A percentile compares a stretch with the other conserved stretches of the same genome.
These are phyloP conservation scores for Anastrepha ludens DNA, from an alignment of 1,140 invertebrate genomes.

Conservation along the genomic window DNA sequence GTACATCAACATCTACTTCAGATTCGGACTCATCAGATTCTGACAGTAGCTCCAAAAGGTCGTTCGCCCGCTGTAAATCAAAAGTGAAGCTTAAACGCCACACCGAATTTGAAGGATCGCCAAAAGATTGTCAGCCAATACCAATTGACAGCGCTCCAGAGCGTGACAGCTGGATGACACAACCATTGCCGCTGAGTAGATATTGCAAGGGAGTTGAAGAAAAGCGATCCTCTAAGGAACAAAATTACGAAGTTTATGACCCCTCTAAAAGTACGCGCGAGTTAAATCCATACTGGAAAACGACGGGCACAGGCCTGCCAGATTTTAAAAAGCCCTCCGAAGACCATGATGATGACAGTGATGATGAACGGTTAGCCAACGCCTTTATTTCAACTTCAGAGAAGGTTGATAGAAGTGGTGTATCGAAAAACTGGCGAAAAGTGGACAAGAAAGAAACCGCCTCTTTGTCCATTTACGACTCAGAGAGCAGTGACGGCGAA, in stretches of 20 bases:
- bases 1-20: constrained; percentile 58
- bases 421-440: not conserved
- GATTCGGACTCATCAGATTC: constrained; percentile 58
- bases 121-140: constrained; percentile 76
- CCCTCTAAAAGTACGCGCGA: constrained; percentile 84
- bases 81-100: constrained; percentile 43
- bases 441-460: not conserved
- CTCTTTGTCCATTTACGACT: not conserved
- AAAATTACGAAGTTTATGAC: constrained; percentile 79
- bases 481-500: not conserved
- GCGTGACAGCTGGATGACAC: constrained; percentile 78
- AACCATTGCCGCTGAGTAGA: constrained; percentile 75
- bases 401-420: constrained; percentile 4
- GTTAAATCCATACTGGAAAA: constrained; percentile 95
- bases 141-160: constrained; percentile 72
- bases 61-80: not conserved
- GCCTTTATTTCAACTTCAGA: not conserved
- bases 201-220: constrained; percentile 74
- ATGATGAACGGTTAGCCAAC: not conserved
- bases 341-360: constrained; percentile 60
- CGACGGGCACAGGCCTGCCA: constrained; percentile 88
- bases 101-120: not conserved
- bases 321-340: constrained; percentile 76
- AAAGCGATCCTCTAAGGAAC: constrained; percentile 73
- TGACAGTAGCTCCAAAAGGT: constrained; percentile 60